Evolutionary conservation across 1,140 invertebrate species (phyloP).

Genomic region (Chlorops oryzae): DNA sequence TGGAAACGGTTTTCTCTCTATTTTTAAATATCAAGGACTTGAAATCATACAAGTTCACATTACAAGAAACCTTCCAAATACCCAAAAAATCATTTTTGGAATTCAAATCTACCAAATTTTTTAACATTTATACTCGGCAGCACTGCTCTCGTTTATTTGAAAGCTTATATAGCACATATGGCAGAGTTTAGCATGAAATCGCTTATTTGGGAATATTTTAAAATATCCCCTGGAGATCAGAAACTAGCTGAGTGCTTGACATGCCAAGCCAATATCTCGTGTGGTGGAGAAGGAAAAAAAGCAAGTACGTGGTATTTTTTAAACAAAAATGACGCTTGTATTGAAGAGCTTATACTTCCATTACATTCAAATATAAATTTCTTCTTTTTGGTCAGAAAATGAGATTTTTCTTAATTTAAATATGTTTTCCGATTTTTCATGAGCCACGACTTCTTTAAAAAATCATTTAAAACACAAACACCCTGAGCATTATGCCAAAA

Average conservation of each 20-base stretch:
- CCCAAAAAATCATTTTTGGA: too few relatives aligned
- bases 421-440: not conserved
- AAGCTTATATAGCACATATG: too few relatives aligned
- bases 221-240: slow-evolving; percentile 18
- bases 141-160: too few relatives aligned
- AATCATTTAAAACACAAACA: slow-evolving; percentile 24
- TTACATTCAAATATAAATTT: not conserved
- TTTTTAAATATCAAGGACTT: too few relatives aligned
- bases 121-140: too few relatives aligned
- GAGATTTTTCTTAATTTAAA: not conserved
- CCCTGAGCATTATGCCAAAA: slow-evolving; percentile 15
- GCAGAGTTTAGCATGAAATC: slow-evolving; percentile 12
- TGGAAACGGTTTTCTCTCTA: too few relatives aligned
- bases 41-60: too few relatives aligned
- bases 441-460: slow-evolving; percentile 22
- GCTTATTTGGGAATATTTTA: slow-evolving; percentile 20
- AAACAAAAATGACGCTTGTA: not conserved
- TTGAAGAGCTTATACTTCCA: not conserved
- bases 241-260: slow-evolving; percentile 15
- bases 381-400: not conserved
- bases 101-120: too few relatives aligned
- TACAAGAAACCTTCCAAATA: too few relatives aligned
- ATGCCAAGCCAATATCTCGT: slow-evolving; percentile 16
- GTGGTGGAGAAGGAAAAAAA: slow-evolving; percentile 15
- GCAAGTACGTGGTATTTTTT: slow-evolving; percentile 14